phyloP scores from a whole-genome alignment of 2,888 invertebrate genomes.

The Lycia hirtaria region DNA sequence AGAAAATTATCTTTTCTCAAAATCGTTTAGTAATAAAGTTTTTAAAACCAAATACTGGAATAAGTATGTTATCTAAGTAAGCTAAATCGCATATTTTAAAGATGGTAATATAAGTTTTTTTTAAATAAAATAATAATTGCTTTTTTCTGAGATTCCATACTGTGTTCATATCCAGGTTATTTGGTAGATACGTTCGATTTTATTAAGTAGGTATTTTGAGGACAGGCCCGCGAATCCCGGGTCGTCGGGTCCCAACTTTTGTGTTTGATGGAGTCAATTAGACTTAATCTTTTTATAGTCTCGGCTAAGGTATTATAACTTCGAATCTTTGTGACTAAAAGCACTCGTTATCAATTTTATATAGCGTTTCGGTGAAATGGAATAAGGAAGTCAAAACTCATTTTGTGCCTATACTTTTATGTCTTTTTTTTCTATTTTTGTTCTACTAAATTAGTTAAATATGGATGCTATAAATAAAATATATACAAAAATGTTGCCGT shows the following conservation, averaged over 20 bases:
- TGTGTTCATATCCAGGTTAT: conserved; percentile 17
- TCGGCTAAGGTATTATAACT: conserved; percentile 14
- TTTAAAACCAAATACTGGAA: too few relatives aligned
- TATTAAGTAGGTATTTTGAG: conserved; percentile 32
- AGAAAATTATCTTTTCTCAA: too few relatives aligned
- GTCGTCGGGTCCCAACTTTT: conserved; percentile 31
- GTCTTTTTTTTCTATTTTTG: too few relatives aligned
- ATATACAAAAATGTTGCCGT: too few relatives aligned
- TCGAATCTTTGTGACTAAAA: conserved; percentile 13
- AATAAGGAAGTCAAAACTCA: conserved; percentile 2
- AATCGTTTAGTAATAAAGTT: too few relatives aligned
- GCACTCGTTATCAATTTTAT: conserved; percentile 9
- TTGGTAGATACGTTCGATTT: conserved; percentile 32
- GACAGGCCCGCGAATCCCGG: conserved; percentile 12
- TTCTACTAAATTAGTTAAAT: neutral
- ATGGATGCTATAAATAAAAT: too few relatives aligned
- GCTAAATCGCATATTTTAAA: too few relatives aligned
- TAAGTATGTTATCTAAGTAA: too few relatives aligned
- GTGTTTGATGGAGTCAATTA: conserved; percentile 38
- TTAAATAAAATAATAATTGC: too few relatives aligned
- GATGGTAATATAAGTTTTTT: too few relatives aligned
- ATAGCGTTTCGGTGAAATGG: conserved; percentile 8
- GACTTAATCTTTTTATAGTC: conserved; percentile 28
- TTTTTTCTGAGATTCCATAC: neutral
- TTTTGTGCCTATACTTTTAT: too few relatives aligned